Percentiles rank a stretch among this genome's conserved stretches.
phyloP scores from a whole-genome alignment of 2,113 vertebrate genomes.

The Meles meles region DNA sequence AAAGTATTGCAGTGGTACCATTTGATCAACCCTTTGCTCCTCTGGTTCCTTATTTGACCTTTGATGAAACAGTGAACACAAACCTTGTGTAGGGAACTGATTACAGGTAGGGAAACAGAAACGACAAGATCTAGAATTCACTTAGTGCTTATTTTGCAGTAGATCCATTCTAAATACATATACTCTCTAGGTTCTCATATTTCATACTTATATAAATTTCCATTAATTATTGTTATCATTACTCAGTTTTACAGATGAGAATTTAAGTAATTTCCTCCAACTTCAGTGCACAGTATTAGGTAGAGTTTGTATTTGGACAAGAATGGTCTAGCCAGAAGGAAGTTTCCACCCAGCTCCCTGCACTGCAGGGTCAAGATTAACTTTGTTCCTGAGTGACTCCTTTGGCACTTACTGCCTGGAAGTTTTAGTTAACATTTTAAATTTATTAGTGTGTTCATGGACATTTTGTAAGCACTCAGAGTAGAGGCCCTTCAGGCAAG shows the following conservation, averaged over 20 bases:
- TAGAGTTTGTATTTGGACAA: not conserved
- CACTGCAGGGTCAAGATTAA: not conserved
- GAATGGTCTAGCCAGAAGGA: no score
- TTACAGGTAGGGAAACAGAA: not conserved
- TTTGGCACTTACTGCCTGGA: not conserved
- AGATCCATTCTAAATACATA: not conserved
- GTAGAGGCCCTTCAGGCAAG: not conserved
- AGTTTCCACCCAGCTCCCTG: not conserved
- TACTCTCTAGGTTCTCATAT: not conserved
- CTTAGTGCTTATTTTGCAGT: not conserved
- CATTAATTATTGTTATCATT: not conserved
- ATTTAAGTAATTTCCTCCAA: not conserved
- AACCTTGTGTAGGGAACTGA: not conserved
- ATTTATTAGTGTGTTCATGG: not conserved
- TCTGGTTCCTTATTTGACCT: not conserved
- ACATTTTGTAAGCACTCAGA: not conserved
- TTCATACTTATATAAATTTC: not conserved
- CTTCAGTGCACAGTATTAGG: accelerated
- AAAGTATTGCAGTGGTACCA: not conserved
- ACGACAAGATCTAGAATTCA: not conserved
- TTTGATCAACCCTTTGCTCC: not conserved
- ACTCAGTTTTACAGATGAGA: not conserved
- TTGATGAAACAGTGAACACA: not conserved
- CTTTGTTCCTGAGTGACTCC: not conserved
- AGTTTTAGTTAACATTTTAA: not conserved